Conservation (phyloP, 2,888 invertebrate genomes). For the Archips crataeganus region DNA sequence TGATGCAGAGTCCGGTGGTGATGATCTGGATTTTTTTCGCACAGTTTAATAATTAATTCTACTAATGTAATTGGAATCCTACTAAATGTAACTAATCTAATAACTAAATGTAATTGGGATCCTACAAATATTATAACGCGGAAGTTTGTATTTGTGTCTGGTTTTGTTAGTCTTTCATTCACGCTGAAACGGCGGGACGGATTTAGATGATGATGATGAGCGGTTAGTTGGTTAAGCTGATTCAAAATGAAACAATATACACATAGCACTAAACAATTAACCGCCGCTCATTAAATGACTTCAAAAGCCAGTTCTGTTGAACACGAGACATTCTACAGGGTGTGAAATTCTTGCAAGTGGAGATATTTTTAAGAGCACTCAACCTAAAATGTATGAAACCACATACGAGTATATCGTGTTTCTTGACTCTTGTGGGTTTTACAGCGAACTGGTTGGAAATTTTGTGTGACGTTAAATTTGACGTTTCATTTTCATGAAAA, state of each 20-base stretch:
- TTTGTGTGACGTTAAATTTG: background rate
- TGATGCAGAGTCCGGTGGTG: no score
- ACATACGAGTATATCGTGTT: background rate
- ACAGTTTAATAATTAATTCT: no score
- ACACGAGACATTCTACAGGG: background rate
- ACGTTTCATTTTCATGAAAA: background rate
- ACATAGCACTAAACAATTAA: background rate
- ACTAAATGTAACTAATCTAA: no score
- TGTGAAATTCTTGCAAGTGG: background rate
- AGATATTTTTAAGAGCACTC: background rate
- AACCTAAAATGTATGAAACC: constrained; percentile 1
- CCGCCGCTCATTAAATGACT: background rate
- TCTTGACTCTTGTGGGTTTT: background rate
- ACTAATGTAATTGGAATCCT: no score
- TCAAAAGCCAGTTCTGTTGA: background rate
- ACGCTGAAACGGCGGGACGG: no score
- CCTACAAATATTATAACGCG: no score
- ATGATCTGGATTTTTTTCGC: no score
- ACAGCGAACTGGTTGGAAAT: background rate
- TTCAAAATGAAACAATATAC: background rate
- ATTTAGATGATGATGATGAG: no score
- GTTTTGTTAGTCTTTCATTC: no score
- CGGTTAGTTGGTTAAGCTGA: no score
- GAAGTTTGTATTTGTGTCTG: no score
- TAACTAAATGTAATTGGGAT: no score